Conservation (phyloP, 2,113 vertebrate genomes). For the Leucoraja erinaceus region DNA sequence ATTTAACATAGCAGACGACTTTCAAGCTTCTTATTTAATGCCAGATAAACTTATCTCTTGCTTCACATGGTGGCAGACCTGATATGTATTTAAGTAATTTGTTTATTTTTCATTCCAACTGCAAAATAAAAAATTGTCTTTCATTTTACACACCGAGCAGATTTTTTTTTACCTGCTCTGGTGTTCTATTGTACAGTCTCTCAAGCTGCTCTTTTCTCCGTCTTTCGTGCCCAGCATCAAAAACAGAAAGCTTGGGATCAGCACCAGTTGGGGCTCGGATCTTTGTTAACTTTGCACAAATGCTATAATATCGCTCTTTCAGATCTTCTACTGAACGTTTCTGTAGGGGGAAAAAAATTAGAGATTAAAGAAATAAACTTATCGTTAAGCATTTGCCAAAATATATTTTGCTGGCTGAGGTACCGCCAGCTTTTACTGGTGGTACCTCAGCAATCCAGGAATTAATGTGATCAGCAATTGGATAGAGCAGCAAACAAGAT, state of each 20-base stretch:
- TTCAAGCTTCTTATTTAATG: not conserved
- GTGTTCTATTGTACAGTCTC: conserved; percentile 90
- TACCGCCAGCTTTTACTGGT: not conserved
- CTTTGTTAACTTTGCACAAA: conserved; percentile 90
- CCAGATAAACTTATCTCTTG: not conserved
- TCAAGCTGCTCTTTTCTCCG: conserved; percentile 93
- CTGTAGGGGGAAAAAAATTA: conserved; percentile 48
- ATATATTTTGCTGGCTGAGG: no score
- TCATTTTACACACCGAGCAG: not conserved
- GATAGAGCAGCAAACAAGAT: not conserved
- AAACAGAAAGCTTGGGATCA: conserved; percentile 87
- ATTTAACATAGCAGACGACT: no score
- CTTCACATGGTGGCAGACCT: not conserved
- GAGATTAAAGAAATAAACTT: not conserved
- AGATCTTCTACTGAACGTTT: conserved; percentile 92
- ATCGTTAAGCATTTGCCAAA: not conserved
- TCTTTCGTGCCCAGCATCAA: conserved; percentile 90
- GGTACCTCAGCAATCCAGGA: not conserved
- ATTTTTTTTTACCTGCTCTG: conserved; percentile 74
- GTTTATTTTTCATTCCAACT: no score
- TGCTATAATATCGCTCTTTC: conserved; percentile 90
- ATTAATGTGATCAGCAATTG: not conserved
- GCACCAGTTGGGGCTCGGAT: conserved; percentile 79
- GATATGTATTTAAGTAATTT: no score
- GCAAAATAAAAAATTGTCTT: no score